These are phyloP conservation scores for Excalfactoria chinensis DNA, from an alignment of 2,113 vertebrate genomes.

Conservation along the genomic window DNA sequence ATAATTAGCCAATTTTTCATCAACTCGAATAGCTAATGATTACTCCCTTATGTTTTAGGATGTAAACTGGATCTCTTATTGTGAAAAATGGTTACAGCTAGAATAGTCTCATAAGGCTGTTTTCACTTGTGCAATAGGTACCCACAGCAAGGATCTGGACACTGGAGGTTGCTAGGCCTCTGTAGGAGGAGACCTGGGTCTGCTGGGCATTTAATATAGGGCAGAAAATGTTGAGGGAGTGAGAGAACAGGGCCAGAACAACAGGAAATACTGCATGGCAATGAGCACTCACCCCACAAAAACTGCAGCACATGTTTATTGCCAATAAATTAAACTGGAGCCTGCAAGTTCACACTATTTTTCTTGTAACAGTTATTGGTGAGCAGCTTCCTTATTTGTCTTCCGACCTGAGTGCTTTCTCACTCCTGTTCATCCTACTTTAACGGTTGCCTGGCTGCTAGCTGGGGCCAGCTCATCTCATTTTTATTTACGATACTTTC, in stretches of 20 bases:
- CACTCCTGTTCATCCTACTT: neutral
- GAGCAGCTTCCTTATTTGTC: neutral
- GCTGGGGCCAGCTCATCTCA: neutral
- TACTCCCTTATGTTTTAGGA: neutral
- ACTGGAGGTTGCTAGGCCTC: neutral
- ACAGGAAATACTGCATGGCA: neutral
- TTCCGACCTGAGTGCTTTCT: neutral
- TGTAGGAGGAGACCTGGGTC: neutral
- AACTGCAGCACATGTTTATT: rapidly evolving
- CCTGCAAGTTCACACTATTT: neutral
- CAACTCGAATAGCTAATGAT: neutral
- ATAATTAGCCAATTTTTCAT: neutral
- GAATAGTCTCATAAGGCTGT: neutral
- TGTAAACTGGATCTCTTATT: neutral
- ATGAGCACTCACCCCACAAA: no score
- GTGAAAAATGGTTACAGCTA: neutral
- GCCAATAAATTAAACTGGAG: neutral
- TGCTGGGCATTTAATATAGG: neutral
- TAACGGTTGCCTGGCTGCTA: neutral
- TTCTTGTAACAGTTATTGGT: neutral
- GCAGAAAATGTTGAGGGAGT: rapidly evolving
- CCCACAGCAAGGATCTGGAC: neutral
- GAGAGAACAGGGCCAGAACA: neutral
- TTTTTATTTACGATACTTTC: neutral
- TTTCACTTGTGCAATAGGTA: neutral